Evolutionary conservation across 2,888 invertebrate species (phyloP).

Genomic region (Melangyna quadrimaculata): DNA sequence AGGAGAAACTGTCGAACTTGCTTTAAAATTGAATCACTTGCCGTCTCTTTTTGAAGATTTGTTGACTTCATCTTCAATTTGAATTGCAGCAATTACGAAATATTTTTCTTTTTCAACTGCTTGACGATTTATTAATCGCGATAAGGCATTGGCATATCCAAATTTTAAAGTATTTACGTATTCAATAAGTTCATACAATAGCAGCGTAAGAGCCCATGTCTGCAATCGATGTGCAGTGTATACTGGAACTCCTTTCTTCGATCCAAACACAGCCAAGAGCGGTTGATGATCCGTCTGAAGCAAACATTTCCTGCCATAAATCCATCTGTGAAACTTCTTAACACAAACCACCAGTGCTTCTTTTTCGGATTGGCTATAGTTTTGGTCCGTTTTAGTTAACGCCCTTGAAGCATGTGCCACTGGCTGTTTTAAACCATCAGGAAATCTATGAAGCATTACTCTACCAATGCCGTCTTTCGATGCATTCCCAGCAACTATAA

Average conservation of each 20-base stretch:
- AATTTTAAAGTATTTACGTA: conserved; percentile 26
- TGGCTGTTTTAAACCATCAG: conserved; percentile 74
- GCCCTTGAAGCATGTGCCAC: conserved; percentile 75
- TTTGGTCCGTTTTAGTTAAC: conserved; percentile 74
- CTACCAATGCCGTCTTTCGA: conserved; percentile 45
- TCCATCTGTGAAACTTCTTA: conserved; percentile 72
- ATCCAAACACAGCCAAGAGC: conserved; percentile 74
- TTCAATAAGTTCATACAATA: conserved; percentile 33
- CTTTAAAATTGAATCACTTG: neutral
- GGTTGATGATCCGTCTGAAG: conserved; percentile 72
- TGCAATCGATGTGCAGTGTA: conserved; percentile 35
- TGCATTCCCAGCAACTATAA: conserved; percentile 59
- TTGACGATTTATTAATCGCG: conserved; percentile 70
- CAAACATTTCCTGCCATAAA: conserved; percentile 46
- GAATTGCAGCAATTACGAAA: conserved; percentile 19
- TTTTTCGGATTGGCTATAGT: conserved; percentile 76
- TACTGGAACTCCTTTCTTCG: conserved; percentile 51
- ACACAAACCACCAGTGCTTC: conserved; percentile 25
- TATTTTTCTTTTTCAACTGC: neutral
- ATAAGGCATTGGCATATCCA: conserved; percentile 31
- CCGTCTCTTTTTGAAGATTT: conserved; percentile 2
- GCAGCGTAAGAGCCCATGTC: conserved; percentile 37
- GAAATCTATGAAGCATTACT: conserved; percentile 46
- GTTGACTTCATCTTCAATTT: conserved; percentile 32
- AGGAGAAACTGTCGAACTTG: neutral